Base-by-base conservation (phyloP, 2,888 invertebrate genomes). In the Clepsis dumicolana region DNA sequence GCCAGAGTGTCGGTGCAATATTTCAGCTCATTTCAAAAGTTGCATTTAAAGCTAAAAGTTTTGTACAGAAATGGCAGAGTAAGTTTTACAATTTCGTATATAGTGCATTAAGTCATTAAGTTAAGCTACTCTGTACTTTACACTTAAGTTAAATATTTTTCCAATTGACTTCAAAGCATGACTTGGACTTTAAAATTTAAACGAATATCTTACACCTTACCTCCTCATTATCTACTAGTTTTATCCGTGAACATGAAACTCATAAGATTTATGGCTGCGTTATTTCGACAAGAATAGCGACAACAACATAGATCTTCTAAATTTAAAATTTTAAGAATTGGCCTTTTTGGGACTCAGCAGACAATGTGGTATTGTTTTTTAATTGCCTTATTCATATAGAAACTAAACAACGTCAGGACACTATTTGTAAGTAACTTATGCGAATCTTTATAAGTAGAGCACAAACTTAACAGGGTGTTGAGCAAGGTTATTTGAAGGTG, bases 401-500 rank as follows among this genome's bases (percentile, higher is more conserved):
- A 48, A 3, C 3, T 18, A 21, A 44, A 18, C 7, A 18, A 21
- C 10, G 48, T 21, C 4, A 12, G 1, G 8, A 44, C 7, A n/a
- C n/a, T n/a, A n/a, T 1, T 21, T 48, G 10, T 48, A 44, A 12
- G 0, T 48, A 48, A 62, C 29, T 52, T 32, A 21, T 29, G 21
- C 3, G 16, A 12, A 41, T 14, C 24, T 35, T 41, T 54, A 54
- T 41, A 54, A 61, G 50, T 63, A 24, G 57, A 50, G 56, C 41
- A 63, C 61, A 29, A 67, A 35, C 44, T 27, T 7, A 61, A 52
- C 56, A 56, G 63, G 59, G 52, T 59, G 16, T 53, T 53, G 18
- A 41, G 29, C 77, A 85, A 85, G 85, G 85, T 85, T 80, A 81
- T 77, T 79, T 71, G 59, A 65, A 71, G 71, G 71, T 71, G 69